Base-by-base conservation (phyloP, 2,113 vertebrate species). In the Hoplias malabaricus region DNA sequence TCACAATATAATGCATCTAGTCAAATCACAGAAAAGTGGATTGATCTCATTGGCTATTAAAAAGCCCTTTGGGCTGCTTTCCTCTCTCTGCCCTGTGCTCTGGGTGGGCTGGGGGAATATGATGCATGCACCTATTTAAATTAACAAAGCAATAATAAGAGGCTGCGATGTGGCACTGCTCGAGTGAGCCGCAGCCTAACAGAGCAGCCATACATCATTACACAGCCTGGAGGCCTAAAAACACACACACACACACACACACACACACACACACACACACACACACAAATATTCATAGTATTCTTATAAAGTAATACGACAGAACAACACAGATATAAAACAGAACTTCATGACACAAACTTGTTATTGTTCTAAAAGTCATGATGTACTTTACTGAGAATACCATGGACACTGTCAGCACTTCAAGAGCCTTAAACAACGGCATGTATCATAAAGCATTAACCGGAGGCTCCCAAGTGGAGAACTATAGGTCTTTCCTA, bases 71-170 rank as follows among this genome's bases (percentile, higher is more conserved):
- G 94, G 95, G 95, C 94, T 90, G 91, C 94, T 94, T 94, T 95
- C 87, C 87, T 40, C 68, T 62, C 48, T 54, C 34, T 65, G 75
- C 66, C 66, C 75, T 36, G 31, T 48, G 66, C 66, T 77, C 66
- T 23, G 42, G 53, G 66, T 91, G 86, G 94, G 94, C 93, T 93
- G 93, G 82, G 94, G 95, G 96, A 96, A 93, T 95, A 94, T 96
- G 95, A 98, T 96, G 94, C 95, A 96, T 96, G 95, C 95, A 96
- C 94, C 96, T 95, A 96, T 97, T 98, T 96, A 97, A 97, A 98
- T 98, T 96, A 98, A 98, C 96, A 98, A 96, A 97, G 94, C 94
- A 96, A 96, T 93, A 93, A 94, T 93, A 93, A 94, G 93, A 94
- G 95, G 93, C 93, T 95, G 95, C 95, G 95, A 96, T 97, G 95